Conservation (phyloP, 2,113 vertebrate genomes). For the Gopherus flavomarginatus region DNA sequence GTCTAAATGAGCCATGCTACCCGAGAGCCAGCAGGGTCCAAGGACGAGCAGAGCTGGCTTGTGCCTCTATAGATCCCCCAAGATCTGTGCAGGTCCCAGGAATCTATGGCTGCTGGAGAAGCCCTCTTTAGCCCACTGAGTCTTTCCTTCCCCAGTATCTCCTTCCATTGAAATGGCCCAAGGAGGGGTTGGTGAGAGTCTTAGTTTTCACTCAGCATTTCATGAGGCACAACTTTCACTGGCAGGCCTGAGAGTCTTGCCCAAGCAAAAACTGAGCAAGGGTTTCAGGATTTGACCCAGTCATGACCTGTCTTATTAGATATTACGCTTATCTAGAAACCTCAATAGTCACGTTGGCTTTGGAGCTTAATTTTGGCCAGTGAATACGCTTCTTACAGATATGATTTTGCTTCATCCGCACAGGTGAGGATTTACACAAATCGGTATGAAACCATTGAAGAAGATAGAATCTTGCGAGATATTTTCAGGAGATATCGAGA, state of each 20-base stretch:
- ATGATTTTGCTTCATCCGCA: not conserved
- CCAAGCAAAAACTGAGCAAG: not conserved
- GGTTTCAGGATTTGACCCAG: not conserved
- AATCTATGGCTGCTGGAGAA: not conserved
- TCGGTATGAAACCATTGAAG: constrained; percentile 66
- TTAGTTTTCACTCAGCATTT: not conserved
- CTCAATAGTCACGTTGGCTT: not conserved
- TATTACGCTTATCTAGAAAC: not conserved
- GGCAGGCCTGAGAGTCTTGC: not conserved
- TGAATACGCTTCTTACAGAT: not conserved
- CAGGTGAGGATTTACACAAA: constrained; percentile 81
- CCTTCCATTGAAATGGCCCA: not conserved
- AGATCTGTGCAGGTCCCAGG: not conserved
- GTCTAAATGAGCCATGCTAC: not conserved
- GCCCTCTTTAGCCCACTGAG: not conserved
- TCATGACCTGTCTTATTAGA: not conserved
- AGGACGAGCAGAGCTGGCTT: not conserved
- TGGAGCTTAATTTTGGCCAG: not conserved
- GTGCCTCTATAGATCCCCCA: not conserved
- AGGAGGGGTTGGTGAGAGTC: not conserved
- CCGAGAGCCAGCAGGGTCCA: not conserved
- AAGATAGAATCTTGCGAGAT: constrained; percentile 66
- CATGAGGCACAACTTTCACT: not conserved
- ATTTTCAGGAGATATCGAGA: constrained; percentile 75
- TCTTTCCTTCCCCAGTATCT: not conserved